A percentile compares a stretch with the other conserved stretches of the same genome.
Evolutionary conservation across 1,140 invertebrate genomes (phyloP).

Genomic region (Drosophila lowei): DNA sequence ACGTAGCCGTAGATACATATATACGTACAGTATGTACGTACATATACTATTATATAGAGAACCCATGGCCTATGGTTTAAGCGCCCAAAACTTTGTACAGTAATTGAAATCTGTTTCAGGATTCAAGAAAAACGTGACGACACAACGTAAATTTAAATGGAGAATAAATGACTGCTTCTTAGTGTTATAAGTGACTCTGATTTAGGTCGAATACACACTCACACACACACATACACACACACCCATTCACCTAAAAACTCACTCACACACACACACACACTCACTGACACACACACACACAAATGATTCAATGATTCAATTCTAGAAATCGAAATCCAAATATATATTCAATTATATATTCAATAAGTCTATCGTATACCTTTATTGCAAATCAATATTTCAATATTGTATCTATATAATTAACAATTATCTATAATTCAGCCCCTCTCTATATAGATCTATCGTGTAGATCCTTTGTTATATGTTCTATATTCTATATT

Average conservation of each 20-base stretch:
- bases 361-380: slow-evolving; percentile 74
- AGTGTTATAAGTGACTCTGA: slow-evolving; percentile 81
- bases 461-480: slow-evolving; percentile 72
- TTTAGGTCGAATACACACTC: slow-evolving; percentile 67
- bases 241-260: slow-evolving; percentile 9
- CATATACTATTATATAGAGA: slow-evolving; percentile 35
- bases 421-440: slow-evolving; percentile 52
- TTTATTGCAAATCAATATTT: slow-evolving; percentile 74
- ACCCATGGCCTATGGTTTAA: slow-evolving; percentile 40
- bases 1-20: slow-evolving; percentile 46
- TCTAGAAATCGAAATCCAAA: slow-evolving; percentile 74
- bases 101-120: slow-evolving; percentile 80
- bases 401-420: slow-evolving; percentile 52
- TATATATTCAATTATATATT: slow-evolving; percentile 72
- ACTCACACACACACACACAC: slow-evolving; percentile 4
- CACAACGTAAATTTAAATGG: slow-evolving; percentile 80
- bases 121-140: slow-evolving; percentile 73
- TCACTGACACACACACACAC: slow-evolving; percentile 21
- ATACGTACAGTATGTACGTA: slow-evolving; percentile 29
- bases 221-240: slow-evolving; percentile 6
- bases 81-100: slow-evolving; percentile 71
- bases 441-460: slow-evolving; percentile 48
- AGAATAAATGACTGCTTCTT: slow-evolving; percentile 82
- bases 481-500: slow-evolving; percentile 42
- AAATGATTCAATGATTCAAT: slow-evolving; percentile 60